These are phyloP conservation scores for Drepana falcataria DNA, from an alignment of 2,888 invertebrate genomes.

Conservation along the genomic window DNA sequence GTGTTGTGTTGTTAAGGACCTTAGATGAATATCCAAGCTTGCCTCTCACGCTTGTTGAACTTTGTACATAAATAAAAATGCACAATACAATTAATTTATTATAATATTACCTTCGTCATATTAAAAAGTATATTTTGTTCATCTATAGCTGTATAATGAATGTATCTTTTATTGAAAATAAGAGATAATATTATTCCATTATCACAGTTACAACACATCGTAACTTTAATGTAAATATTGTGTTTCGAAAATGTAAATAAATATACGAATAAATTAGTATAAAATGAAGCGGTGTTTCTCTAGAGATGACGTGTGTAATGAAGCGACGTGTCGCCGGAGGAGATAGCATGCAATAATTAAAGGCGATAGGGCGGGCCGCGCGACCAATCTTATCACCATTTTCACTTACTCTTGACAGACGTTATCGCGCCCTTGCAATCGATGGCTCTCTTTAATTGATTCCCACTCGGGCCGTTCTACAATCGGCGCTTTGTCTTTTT, in stretches of 20 bases:
- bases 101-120: conserved; percentile 42
- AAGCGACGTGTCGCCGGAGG: conserved; percentile 6
- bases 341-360: conserved; percentile 51
- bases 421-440: conserved; percentile 58
- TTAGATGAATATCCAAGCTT: conserved; percentile 47
- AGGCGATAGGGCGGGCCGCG: conserved; percentile 20
- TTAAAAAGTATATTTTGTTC: conserved; percentile 42
- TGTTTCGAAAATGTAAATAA: conserved; percentile 69
- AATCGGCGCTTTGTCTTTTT: conserved; percentile 67
- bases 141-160: conserved; percentile 51
- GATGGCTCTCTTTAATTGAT: conserved; percentile 75
- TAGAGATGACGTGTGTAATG: conserved; percentile 3
- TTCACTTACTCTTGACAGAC: conserved; percentile 50
- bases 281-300: conserved; percentile 31
- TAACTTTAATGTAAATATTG: conserved; percentile 63
- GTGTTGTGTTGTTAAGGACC: conserved; percentile 3
- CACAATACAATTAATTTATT: conserved; percentile 49
- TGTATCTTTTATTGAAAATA: conserved; percentile 68
- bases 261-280: conserved; percentile 71
- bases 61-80: conserved; percentile 63
- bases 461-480: conserved; percentile 54
- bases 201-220: conserved; percentile 35
- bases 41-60: conserved; percentile 66
- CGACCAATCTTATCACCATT: conserved; percentile 46
- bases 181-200: conserved; percentile 45